phyloP scores from a whole-genome alignment of 2,797 vertebrate genomes.

The Hypotaenidia okinawae region DNA sequence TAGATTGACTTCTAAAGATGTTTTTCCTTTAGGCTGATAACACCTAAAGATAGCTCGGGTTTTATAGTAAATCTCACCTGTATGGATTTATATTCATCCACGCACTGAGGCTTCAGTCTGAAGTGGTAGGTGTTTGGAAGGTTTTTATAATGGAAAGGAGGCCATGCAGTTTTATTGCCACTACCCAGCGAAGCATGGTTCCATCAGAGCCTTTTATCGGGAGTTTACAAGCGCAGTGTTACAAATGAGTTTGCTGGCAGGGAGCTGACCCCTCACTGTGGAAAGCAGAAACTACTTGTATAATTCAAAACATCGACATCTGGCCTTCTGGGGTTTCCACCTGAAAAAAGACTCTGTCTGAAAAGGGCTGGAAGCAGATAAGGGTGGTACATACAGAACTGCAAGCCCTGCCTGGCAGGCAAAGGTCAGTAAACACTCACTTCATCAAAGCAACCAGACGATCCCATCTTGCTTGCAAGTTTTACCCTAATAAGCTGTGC shows the following conservation, averaged over 20 bases:
- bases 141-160: constrained; percentile 16
- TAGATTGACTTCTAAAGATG: background rate
- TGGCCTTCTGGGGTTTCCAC: constrained; percentile 12
- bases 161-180: background rate
- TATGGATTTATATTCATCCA: background rate
- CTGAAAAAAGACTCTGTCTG: background rate
- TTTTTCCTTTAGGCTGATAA: background rate
- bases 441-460: background rate
- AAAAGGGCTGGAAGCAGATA: background rate
- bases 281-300: constrained; percentile 23
- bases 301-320: background rate
- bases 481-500: background rate
- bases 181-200: background rate
- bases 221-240: constrained; percentile 51
- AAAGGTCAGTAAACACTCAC: background rate
- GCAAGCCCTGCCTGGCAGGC: background rate
- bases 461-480: fast-evolving
- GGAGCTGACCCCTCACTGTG: constrained; percentile 34
- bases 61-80: background rate
- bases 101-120: background rate
- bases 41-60: background rate
- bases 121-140: constrained; percentile 1
- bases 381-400: fast-evolving
- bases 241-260: constrained; percentile 62
- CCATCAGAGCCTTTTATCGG: constrained; percentile 27